Evolutionary conservation across 2,888 invertebrate genomes (phyloP).

Genomic region (Zaprionus bogoriensis): DNA sequence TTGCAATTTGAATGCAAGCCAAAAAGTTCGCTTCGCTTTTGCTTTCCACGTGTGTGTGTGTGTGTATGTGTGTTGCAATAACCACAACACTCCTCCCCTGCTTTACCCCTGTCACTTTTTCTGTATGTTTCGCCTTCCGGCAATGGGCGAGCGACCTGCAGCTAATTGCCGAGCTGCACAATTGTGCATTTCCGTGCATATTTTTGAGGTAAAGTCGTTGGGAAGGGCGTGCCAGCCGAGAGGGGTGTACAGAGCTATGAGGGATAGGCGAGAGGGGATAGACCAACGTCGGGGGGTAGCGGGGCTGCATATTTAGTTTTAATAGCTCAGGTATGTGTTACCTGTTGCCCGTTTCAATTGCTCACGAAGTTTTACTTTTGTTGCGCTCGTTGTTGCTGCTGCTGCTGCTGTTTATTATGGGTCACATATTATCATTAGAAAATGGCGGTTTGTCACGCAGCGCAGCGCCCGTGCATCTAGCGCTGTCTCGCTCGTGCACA

Average conservation of each 20-base stretch:
- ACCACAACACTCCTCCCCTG: not conserved
- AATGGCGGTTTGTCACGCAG: slow-evolving; percentile 82
- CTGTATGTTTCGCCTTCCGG: slow-evolving; percentile 49
- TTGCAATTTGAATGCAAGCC: slow-evolving; percentile 70
- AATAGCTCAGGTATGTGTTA: slow-evolving; percentile 77
- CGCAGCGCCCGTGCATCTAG: slow-evolving; percentile 50
- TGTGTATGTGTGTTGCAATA: slow-evolving; percentile 16
- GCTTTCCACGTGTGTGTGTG: slow-evolving; percentile 7
- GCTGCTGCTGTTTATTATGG: slow-evolving; percentile 66
- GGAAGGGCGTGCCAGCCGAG: slow-evolving; percentile 6
- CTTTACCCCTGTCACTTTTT: slow-evolving; percentile 1
- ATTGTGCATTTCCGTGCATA: slow-evolving; percentile 82
- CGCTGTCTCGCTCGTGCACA: slow-evolving; percentile 42
- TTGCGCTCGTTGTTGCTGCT: slow-evolving; percentile 26
- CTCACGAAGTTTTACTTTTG: slow-evolving; percentile 53
- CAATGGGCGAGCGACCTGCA: slow-evolving; percentile 58
- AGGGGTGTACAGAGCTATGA: not conserved
- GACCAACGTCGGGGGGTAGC: slow-evolving; percentile 10
- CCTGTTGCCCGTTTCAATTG: slow-evolving; percentile 75
- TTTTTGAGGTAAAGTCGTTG: no score
- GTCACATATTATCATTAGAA: slow-evolving; percentile 80
- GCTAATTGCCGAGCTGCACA: slow-evolving; percentile 81
- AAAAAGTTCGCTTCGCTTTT: slow-evolving; percentile 57
- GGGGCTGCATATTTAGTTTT: slow-evolving; percentile 74
- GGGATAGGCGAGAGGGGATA: not conserved